These are phyloP conservation scores for Avahi laniger DNA, from an alignment of 2,797 vertebrate genomes.

Conservation along the genomic window DNA sequence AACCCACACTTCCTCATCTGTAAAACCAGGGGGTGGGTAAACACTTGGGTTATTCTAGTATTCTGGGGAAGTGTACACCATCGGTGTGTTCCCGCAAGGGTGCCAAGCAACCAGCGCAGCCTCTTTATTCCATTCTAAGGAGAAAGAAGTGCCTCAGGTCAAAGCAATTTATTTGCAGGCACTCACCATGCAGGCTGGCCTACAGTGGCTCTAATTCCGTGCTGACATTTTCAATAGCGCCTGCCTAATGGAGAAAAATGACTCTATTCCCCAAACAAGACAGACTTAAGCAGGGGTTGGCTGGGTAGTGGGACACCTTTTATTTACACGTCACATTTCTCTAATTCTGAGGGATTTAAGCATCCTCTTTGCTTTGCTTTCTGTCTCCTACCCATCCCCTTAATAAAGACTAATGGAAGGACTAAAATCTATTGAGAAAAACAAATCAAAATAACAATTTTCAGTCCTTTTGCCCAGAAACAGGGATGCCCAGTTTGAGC, in stretches of 20 bases:
- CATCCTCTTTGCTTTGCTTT: conserved; percentile 40
- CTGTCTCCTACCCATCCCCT: conserved; percentile 48
- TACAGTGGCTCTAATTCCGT: conserved; percentile 45
- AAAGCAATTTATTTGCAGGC: conserved; percentile 53
- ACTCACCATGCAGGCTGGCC: background rate
- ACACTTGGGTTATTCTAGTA: background rate
- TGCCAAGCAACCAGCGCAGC: background rate
- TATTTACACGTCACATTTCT: conserved; percentile 58
- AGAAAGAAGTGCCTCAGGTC: conserved; percentile 38
- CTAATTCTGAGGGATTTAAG: conserved; percentile 60
- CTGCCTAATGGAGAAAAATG: conserved; percentile 75
- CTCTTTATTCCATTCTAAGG: conserved; percentile 29
- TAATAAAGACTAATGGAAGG: conserved; percentile 74
- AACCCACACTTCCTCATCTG: conserved; percentile 47
- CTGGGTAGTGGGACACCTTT: background rate
- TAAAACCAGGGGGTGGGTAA: background rate
- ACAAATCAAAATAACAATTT: conserved; percentile 68
- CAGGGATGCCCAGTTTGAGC: background rate
- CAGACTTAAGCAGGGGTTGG: background rate
- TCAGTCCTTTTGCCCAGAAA: conserved; percentile 27
- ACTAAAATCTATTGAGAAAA: conserved; percentile 52
- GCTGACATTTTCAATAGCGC: conserved; percentile 64
- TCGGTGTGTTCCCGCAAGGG: background rate
- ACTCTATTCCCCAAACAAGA: conserved; percentile 54
- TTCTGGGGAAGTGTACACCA: conserved; percentile 48